These are phyloP conservation scores for Micoletzkya japonica DNA, from an alignment of 2,888 invertebrate species.

Conservation along the genomic window DNA sequence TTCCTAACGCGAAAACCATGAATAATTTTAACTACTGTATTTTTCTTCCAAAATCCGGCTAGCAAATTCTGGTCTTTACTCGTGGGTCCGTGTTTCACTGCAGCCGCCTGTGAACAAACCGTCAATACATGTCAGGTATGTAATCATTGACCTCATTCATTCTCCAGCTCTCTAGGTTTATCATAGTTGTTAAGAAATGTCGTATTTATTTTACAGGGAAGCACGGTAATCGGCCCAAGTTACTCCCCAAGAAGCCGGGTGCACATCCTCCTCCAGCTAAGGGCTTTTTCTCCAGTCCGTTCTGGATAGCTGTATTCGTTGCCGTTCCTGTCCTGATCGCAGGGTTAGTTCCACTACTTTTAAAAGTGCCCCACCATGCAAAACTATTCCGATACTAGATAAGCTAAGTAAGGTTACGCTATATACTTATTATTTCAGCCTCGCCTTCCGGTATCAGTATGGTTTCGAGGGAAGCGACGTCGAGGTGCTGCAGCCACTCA, in stretches of 20 bases:
- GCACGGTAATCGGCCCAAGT: not conserved
- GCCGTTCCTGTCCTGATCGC: constrained; percentile 10
- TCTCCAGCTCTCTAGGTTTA: too few relatives aligned
- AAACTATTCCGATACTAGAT: not conserved
- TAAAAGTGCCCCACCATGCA: not conserved
- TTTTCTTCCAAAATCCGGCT: too few relatives aligned
- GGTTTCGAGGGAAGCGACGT: constrained; percentile 6
- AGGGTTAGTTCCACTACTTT: constrained; percentile 3
- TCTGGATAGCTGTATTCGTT: constrained; percentile 1
- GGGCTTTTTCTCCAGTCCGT: constrained; percentile 21
- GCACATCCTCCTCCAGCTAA: too few relatives aligned
- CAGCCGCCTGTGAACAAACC: too few relatives aligned
- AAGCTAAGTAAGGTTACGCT: not conserved
- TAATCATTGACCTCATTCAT: too few relatives aligned
- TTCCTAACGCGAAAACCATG: too few relatives aligned
- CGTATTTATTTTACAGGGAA: constrained; percentile 17
- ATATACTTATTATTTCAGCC: not conserved
- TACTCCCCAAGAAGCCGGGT: constrained; percentile 11
- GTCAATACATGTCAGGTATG: too few relatives aligned
- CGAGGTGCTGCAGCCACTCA: constrained; percentile 26
- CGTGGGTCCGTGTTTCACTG: too few relatives aligned
- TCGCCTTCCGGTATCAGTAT: not conserved
- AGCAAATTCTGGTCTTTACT: too few relatives aligned
- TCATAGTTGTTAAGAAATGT: too few relatives aligned
- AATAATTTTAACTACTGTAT: too few relatives aligned